These are phyloP conservation scores for Macrocentrus cingulum DNA, from an alignment of 1,140 invertebrate genomes.

Conservation along the genomic window DNA sequence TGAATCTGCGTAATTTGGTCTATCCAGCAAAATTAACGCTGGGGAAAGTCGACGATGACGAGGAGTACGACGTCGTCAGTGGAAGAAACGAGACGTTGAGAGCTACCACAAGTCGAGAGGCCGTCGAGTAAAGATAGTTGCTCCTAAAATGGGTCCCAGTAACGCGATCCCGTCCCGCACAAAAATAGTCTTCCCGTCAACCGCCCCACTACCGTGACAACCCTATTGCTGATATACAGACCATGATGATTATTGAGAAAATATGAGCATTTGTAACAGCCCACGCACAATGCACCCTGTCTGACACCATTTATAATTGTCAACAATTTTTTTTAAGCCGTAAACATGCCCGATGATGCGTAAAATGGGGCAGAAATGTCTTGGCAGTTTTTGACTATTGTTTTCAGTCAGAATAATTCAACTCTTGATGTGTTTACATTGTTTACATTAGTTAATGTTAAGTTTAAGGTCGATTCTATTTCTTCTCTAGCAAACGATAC, in stretches of 20 bases:
- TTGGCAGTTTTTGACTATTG: background rate
- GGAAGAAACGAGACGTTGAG: constrained; percentile 6
- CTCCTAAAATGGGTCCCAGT: constrained; percentile 66
- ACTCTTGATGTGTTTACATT: background rate
- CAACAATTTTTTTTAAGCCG: constrained; percentile 1
- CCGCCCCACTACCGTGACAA: constrained; percentile 27
- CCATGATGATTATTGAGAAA: constrained; percentile 37
- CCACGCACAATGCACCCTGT: constrained; percentile 24
- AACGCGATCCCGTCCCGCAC: constrained; percentile 61
- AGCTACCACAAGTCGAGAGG: constrained; percentile 25
- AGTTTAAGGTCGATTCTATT: constrained; percentile 1
- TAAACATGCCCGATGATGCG: background rate
- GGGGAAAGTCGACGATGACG: background rate
- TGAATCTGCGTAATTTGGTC: constrained; percentile 52
- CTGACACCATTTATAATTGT: constrained; percentile 4
- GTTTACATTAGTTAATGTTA: background rate
- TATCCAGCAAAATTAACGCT: background rate
- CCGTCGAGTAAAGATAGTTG: constrained; percentile 59
- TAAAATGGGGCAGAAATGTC: background rate
- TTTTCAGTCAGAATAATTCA: background rate
- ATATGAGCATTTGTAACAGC: constrained; percentile 37
- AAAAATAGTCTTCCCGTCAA: constrained; percentile 55
- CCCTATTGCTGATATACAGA: constrained; percentile 7
- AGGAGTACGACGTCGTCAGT: too few species aligned
- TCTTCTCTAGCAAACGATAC: too few species aligned